Base-by-base conservation (phyloP, 2,888 invertebrate species). In the Stratiomys singularior region DNA sequence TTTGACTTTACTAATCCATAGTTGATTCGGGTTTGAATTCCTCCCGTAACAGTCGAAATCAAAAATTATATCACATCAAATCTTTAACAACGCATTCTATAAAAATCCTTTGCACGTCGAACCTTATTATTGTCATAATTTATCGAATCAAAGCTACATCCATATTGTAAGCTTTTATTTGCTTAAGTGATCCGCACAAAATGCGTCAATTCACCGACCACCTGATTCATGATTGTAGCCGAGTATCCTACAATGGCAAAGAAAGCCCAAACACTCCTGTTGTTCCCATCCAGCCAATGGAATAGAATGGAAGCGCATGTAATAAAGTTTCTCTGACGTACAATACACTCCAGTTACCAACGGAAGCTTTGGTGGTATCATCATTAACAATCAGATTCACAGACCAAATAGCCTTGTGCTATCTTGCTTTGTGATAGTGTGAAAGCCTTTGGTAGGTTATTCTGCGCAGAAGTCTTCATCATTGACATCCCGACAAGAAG, bases 161-260 rank as follows among this genome's bases (percentile, higher is more conserved):
- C 30, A 25, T 52, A 52, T 18, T 52, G 52, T 52, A 60, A 60
- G 67, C 46, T 21, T 46, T 67, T 46, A 46, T 46, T 64, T 64
- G 28, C 25, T 13, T n/a, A 56, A 56, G 9, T 72, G n/a, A 37
- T 74, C 15, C 74, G 60, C 72, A 56, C 30, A 28, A 72, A 74
- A 67, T 74, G 60, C 58, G 74, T 74, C 74, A 74, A 58, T 74
- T 44, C 37, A 74, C 60, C 74, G 58, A 74, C 60, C 74, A 74
- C 52, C 30, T 74, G 74, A 74, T 74, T 74, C 30, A 11, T 37
- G 37, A 37, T 37, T 58, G 15, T 58, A 27, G 52, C 37, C 37
- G 46, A 25, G 18, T 27, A 27, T 5, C 15, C 58, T 7, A 46
- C 52, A 56, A 72, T 47, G 52, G 23, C 52, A 28, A n/a, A 46